phyloP scores from a whole-genome alignment of 2,113 vertebrate genomes.

The Smithornis capensis region DNA sequence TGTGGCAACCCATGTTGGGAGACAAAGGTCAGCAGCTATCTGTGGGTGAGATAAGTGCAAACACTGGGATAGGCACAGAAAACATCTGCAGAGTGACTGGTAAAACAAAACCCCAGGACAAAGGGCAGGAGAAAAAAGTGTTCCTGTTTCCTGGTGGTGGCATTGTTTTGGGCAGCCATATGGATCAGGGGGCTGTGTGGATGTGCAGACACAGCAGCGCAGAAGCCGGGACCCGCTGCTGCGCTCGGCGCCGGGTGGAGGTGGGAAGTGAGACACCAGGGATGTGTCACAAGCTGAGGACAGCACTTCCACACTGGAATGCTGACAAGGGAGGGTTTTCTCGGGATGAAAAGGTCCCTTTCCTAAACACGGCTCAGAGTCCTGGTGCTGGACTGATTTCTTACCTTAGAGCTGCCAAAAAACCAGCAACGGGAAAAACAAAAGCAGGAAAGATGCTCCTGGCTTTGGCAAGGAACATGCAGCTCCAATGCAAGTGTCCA shows the following conservation, averaged over 20 bases:
- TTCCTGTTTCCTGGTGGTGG: not conserved
- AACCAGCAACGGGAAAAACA: not conserved
- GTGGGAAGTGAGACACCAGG: not conserved
- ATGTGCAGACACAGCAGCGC: not conserved
- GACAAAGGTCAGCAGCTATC: not conserved
- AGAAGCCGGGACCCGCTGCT: not conserved
- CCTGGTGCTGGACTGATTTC: not conserved
- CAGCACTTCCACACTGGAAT: not conserved
- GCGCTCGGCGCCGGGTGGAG: accelerated
- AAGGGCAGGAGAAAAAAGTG: not conserved
- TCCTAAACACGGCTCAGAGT: not conserved
- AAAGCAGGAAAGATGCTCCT: not conserved
- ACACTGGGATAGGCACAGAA: not conserved
- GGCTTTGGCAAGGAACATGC: not conserved
- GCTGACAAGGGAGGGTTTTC: not conserved
- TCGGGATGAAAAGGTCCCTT: not conserved
- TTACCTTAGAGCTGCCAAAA: not conserved
- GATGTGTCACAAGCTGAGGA: not conserved
- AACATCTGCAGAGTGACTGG: not conserved
- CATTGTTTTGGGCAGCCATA: not conserved
- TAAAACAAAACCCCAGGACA: not conserved
- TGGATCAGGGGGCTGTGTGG: accelerated
- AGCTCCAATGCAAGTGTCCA: not conserved
- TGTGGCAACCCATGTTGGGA: not conserved
- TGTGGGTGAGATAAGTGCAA: not conserved